phyloP scores from a whole-genome alignment of 2,113 vertebrate species.

The Nothocercus nigrocapillus region DNA sequence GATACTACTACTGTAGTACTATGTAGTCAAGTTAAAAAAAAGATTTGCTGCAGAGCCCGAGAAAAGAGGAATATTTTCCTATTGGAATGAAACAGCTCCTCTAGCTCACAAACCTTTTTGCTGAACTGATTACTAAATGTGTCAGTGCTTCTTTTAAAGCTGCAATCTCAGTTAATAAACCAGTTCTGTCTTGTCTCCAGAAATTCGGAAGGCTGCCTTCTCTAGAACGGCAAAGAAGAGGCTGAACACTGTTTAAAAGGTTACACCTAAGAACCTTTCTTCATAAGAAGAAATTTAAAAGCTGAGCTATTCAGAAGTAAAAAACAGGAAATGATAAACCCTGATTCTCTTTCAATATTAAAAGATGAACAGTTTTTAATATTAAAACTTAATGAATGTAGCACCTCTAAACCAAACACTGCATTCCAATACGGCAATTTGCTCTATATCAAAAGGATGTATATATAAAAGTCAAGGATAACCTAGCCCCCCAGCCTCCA shows the following conservation, averaged over 20 bases:
- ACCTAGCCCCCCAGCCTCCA: not conserved
- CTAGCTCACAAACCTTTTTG: not conserved
- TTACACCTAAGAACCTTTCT: not conserved
- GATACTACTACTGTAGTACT: fast-evolving
- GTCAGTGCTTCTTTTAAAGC: not conserved
- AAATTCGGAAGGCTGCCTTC: not conserved
- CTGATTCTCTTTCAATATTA: not conserved
- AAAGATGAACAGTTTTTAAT: not conserved
- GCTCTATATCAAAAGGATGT: not conserved
- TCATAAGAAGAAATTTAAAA: not conserved
- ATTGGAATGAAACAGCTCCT: not conserved
- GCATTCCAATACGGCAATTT: not conserved
- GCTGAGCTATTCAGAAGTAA: not conserved
- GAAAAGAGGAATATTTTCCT: not conserved
- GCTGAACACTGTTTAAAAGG: not conserved
- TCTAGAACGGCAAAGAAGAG: not conserved
- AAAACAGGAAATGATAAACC: not conserved
- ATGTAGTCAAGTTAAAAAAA: not conserved
- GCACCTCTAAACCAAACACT: not conserved
- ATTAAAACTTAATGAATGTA: not conserved
- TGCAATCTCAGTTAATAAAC: not conserved
- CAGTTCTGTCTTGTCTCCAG: not conserved
- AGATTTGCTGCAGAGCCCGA: not conserved
- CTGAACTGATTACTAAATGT: not conserved
- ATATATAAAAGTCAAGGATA: not conserved